Evolutionary conservation across 2,113 vertebrate genomes (phyloP), one percentile per base, ranked within the genome.

Genomic region (Urocynchramus pylzowi): DNA sequence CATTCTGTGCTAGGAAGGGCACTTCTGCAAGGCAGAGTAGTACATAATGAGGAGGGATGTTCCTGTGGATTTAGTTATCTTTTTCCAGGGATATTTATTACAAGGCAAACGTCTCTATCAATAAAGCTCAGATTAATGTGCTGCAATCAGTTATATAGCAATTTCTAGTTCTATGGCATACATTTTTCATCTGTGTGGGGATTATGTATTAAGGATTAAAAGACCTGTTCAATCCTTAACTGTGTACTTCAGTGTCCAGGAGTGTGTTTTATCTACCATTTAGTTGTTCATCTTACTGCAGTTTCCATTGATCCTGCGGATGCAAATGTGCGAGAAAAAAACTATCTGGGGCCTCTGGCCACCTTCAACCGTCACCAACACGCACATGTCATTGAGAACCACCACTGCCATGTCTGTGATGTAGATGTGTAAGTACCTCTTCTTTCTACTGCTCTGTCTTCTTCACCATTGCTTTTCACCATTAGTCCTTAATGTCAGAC

Each of bases 351-450:
- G 13, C 99, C 99, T 5, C 93, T 99, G 41, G 98, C 98, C 10
- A 94, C 97, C 44, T 99, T 99, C 84, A 99, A 98, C 97, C 98
- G 99, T 93, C 98, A 94, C 70, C 99, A 99, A 9, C 99, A 99
- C 0, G 97, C 98, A 11, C 99, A 99, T 27, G 99, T 99, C 97
- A 99, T 99, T 77, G 99, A 99, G 97, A 99, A 99, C 97, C 98
- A 98, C 92, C 99, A 99, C 97, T 99, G 99, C 98, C 99, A 99
- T 97, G 98, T 99, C 89, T 99, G 99, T 93, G 98, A 99, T 75
- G 99, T 99, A 8, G 98, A 99, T 68, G 99, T 99, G 99, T 99
- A 98, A 99, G 99, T 99, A 96, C 44, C 39, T 69, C 69, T 35
- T 54, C 30, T 63, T 89, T 47, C 89, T 84, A 2, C 47, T 90